Percentiles rank a stretch among this genome's conserved stretches.
Conservation (phyloP, 2,113 vertebrate genomes). For the Heteronetta atricapilla region DNA sequence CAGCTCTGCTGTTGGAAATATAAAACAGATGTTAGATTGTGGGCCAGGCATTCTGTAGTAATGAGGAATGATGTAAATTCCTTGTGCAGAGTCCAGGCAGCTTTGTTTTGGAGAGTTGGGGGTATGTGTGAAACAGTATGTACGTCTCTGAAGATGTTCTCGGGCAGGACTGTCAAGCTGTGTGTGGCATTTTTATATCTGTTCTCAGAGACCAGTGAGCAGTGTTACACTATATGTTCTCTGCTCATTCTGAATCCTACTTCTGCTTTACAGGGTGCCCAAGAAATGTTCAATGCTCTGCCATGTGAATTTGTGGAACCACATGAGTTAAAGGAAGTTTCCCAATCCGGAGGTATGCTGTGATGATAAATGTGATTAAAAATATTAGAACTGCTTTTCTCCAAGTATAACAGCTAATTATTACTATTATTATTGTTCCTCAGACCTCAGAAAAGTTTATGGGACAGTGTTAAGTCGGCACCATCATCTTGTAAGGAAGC, state of each 20-base stretch:
- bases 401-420: not conserved
- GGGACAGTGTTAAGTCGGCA: constrained; percentile 95
- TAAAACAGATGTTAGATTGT: not conserved
- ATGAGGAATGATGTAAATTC: not conserved
- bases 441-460: constrained; percentile 93
- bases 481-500: constrained; percentile 94
- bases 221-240: not conserved
- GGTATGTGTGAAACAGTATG: not conserved
- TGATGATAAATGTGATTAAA: not conserved
- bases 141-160: not conserved
- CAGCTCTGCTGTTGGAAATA: not conserved
- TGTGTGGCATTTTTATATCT: not conserved
- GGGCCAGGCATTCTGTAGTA: not conserved
- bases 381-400: not conserved
- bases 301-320: constrained; percentile 96
- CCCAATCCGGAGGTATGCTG: constrained; percentile 85
- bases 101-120: not conserved
- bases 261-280: constrained; percentile 86
- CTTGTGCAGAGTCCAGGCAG: not conserved
- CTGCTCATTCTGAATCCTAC: not conserved
- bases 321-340: constrained; percentile 91
- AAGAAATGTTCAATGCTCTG: constrained; percentile 93
- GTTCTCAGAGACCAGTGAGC: not conserved
- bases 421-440: not conserved
- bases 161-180: not conserved